These are phyloP conservation scores for Laterallus jamaicensis DNA, from an alignment of 2,113 vertebrate species.

Conservation along the genomic window DNA sequence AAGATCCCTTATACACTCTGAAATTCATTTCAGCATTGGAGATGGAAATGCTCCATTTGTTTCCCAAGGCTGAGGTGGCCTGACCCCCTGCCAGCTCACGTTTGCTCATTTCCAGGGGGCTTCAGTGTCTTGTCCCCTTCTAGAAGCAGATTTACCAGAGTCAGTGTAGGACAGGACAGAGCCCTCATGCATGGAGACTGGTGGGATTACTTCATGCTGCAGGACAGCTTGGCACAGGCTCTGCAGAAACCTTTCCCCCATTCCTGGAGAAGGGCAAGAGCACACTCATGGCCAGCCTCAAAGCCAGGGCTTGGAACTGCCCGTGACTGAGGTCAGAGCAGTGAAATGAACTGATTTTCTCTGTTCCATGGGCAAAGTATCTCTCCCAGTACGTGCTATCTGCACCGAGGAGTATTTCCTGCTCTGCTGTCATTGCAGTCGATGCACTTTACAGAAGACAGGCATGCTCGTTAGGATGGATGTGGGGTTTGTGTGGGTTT, in stretches of 20 bases:
- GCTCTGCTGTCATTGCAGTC: neutral
- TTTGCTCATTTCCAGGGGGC: neutral
- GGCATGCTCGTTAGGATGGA: neutral
- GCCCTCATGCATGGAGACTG: rapidly evolving
- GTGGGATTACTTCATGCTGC: neutral
- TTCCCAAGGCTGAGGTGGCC: neutral
- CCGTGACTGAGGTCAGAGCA: neutral
- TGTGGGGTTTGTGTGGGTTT: rapidly evolving
- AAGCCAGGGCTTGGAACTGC: no score
- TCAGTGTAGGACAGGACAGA: no score
- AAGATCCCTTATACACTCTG: neutral
- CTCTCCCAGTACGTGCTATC: neutral
- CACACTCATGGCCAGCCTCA: rapidly evolving
- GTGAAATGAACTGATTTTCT: neutral
- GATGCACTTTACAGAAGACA: neutral
- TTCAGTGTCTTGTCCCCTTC: neutral
- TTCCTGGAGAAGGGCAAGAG: neutral
- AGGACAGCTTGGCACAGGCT: neutral
- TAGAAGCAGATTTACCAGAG: neutral
- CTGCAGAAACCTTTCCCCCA: no score
- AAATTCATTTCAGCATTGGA: neutral
- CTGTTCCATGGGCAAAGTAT: neutral
- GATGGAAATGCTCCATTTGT: neutral
- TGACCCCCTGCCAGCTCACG: neutral
- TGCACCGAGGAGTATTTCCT: no score